Conservation (phyloP, 2,113 vertebrate genomes). For the Anhinga anhinga region DNA sequence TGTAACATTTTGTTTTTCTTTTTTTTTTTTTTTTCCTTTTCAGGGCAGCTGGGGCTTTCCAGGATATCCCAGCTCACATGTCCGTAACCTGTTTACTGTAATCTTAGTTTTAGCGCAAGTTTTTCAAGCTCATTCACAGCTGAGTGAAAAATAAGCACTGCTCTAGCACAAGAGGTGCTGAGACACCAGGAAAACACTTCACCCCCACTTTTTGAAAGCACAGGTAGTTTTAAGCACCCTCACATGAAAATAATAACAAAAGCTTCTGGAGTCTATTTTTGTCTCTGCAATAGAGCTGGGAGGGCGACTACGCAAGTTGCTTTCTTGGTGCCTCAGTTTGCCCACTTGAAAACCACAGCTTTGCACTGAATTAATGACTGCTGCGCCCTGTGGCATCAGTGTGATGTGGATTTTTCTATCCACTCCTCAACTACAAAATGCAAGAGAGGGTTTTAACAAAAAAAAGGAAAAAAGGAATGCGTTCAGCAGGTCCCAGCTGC, state of each 20-base stretch:
- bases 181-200: background rate
- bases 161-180: background rate
- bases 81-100: background rate
- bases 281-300: background rate
- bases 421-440: background rate
- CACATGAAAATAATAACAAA: background rate
- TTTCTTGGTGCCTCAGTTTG: background rate
- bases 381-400: accelerated
- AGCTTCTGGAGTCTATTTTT: background rate
- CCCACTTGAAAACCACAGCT: accelerated
- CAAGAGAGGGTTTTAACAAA: background rate
- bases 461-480: background rate
- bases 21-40: background rate
- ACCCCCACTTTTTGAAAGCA: background rate
- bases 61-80: constrained; percentile 41
- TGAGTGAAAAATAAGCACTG: background rate
- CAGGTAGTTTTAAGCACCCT: background rate
- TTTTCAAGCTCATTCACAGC: constrained; percentile 32
- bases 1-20: background rate
- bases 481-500: background rate
- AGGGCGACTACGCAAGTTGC: background rate
- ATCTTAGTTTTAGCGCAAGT: background rate
- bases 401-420: background rate
- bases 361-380: background rate
- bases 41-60: constrained; percentile 19